Conservation (phyloP, 1,140 invertebrate species). For the Apis mellifera region DNA sequence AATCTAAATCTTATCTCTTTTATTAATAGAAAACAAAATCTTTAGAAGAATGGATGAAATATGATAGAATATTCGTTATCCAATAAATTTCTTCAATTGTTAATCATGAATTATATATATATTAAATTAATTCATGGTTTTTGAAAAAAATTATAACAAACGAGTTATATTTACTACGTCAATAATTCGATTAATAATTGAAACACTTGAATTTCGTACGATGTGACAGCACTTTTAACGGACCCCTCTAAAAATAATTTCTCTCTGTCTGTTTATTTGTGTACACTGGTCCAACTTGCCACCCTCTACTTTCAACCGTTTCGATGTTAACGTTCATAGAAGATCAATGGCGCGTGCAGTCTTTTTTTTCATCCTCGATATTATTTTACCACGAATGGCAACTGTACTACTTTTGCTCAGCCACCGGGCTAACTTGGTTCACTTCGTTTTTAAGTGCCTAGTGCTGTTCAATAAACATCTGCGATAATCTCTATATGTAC, state of each 20-base stretch:
- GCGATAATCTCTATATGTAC: constrained; percentile 57
- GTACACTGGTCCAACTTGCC: constrained; percentile 29
- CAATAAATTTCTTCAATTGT: neutral
- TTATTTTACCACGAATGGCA: constrained; percentile 76
- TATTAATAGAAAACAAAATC: constrained; percentile 51
- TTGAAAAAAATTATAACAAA: too few species aligned
- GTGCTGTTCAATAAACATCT: constrained; percentile 69
- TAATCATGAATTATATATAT: too few species aligned
- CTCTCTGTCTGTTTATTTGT: constrained; percentile 44
- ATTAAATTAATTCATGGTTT: too few species aligned
- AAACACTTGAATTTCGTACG: neutral
- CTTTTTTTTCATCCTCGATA: constrained; percentile 66
- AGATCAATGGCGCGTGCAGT: constrained; percentile 71
- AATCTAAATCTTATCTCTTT: constrained; percentile 43
- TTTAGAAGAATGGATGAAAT: constrained; percentile 47
- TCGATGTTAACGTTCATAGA: constrained; percentile 53
- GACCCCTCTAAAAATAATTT: constrained; percentile 38
- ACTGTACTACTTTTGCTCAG: constrained; percentile 76
- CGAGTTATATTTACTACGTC: neutral
- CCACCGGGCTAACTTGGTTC: constrained; percentile 64
- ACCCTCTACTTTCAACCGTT: constrained; percentile 36
- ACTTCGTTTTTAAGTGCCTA: constrained; percentile 75
- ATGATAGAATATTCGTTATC: neutral
- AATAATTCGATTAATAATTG: neutral
- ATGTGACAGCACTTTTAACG: constrained; percentile 13